Percentiles rank a stretch among this genome's conserved stretches.
Evolutionary conservation across 2,797 vertebrate genomes (phyloP).

Genomic region (Pteronotus mesoamericanus): DNA sequence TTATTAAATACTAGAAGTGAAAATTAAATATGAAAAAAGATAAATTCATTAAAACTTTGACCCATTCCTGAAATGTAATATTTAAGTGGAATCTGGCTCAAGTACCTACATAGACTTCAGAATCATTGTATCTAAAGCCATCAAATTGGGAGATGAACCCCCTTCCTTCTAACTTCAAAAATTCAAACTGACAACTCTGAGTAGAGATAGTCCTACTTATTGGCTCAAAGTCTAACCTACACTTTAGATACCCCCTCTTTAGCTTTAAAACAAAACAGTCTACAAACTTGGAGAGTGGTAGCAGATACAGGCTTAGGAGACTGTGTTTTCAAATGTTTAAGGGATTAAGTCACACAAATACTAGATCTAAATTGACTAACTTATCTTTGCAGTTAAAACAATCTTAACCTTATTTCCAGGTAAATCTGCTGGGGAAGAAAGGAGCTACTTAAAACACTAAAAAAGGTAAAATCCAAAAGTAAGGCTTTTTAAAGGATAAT

Average conservation of each 20-base stretch:
- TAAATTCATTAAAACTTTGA: background rate
- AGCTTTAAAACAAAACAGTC: constrained; percentile 5
- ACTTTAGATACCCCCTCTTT: background rate
- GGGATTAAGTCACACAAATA: constrained; percentile 52
- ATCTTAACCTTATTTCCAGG: background rate
- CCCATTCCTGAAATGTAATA: background rate
- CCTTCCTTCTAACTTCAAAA: background rate
- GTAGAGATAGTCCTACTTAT: background rate
- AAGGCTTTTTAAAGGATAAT: background rate
- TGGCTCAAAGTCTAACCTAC: background rate
- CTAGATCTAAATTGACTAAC: constrained; percentile 31
- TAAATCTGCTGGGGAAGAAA: constrained; percentile 22
- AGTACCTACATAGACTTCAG: background rate
- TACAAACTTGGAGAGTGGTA: background rate
- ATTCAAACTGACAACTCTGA: background rate
- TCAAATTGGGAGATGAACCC: background rate
- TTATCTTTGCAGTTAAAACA: constrained; percentile 31
- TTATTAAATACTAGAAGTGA: constrained; percentile 11
- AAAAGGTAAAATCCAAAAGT: background rate
- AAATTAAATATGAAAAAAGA: constrained; percentile 25
- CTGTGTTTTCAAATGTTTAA: constrained; percentile 44
- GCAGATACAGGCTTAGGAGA: background rate
- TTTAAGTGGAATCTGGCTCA: background rate
- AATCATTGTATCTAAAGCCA: background rate
- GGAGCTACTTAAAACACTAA: background rate